These are phyloP conservation scores for Entosphenus tridentatus DNA, from an alignment of 2,113 vertebrate species.

Conservation along the genomic window DNA sequence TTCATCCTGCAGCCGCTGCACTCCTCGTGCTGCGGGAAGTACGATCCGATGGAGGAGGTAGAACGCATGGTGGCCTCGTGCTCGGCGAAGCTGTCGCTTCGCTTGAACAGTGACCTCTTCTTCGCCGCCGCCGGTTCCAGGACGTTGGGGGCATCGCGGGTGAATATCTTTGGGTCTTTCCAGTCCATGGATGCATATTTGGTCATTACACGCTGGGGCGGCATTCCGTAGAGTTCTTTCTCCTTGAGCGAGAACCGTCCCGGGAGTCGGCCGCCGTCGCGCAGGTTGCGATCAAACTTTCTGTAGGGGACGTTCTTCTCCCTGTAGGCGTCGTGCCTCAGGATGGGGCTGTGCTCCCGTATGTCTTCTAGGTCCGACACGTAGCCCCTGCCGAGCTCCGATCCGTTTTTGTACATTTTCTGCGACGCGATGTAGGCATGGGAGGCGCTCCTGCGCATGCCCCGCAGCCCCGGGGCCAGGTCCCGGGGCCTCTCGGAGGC, in stretches of 20 bases:
- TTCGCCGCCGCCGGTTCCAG: not conserved
- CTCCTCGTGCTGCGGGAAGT: slow-evolving; percentile 3
- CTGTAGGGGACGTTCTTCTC: slow-evolving; percentile 4
- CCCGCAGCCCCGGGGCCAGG: not conserved
- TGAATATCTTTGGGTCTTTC: slow-evolving; percentile 1
- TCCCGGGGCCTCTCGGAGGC: slow-evolving; percentile 1
- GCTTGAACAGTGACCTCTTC: not conserved
- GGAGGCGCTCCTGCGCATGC: not conserved
- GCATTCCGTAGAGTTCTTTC: slow-evolving; percentile 1
- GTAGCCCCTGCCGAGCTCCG: not conserved
- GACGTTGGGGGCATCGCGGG: not conserved
- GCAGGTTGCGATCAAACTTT: slow-evolving; percentile 5
- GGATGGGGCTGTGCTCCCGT: not conserved
- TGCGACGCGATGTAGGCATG: not conserved
- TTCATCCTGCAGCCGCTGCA: not conserved
- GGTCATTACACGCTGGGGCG: not conserved
- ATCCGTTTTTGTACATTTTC: not conserved
- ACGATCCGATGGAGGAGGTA: not conserved
- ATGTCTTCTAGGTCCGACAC: slow-evolving; percentile 6
- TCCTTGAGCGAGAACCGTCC: not conserved
- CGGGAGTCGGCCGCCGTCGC: not conserved
- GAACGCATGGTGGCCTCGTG: not conserved
- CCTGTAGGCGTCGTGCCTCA: slow-evolving; percentile 1
- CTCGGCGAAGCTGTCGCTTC: not conserved
- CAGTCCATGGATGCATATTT: slow-evolving; percentile 1